Evolutionary conservation across 2,797 vertebrate species (phyloP).

Genomic region (Crypturellus tataupa): DNA sequence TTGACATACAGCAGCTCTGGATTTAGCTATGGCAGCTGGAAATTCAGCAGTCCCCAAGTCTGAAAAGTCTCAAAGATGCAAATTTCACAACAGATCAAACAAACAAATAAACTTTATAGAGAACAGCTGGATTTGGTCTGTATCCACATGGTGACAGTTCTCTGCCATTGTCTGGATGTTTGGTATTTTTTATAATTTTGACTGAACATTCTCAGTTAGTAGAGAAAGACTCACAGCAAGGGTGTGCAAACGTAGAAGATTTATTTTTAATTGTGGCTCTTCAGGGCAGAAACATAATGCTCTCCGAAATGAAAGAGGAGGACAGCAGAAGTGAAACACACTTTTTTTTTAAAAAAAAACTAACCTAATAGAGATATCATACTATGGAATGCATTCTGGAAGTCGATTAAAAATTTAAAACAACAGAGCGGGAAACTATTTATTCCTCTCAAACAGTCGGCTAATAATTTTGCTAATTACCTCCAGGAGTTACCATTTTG

Average conservation of each 20-base stretch:
- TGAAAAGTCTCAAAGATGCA: not conserved
- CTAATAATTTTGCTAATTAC: not conserved
- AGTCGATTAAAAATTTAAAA: not conserved
- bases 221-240: not conserved
- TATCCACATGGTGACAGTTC: not conserved
- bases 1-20: not conserved
- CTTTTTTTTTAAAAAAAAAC: not conserved
- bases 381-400: not conserved
- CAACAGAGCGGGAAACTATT: not conserved
- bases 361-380: not conserved
- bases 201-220: not conserved
- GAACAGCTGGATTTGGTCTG: not conserved
- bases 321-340: not conserved
- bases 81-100: not conserved
- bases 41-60: not conserved
- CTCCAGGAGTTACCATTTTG: not conserved
- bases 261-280: rapidly evolving
- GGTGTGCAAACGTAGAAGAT: not conserved
- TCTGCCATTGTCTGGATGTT: not conserved
- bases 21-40: conserved; percentile 20
- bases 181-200: not conserved
- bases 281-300: too few species aligned
- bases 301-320: not conserved
- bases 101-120: not conserved
- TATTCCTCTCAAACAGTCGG: not conserved